Percentiles rank a stretch among this genome's conserved stretches.
Conservation (phyloP, 2,113 vertebrate species). For the Actenoides hombroni region DNA sequence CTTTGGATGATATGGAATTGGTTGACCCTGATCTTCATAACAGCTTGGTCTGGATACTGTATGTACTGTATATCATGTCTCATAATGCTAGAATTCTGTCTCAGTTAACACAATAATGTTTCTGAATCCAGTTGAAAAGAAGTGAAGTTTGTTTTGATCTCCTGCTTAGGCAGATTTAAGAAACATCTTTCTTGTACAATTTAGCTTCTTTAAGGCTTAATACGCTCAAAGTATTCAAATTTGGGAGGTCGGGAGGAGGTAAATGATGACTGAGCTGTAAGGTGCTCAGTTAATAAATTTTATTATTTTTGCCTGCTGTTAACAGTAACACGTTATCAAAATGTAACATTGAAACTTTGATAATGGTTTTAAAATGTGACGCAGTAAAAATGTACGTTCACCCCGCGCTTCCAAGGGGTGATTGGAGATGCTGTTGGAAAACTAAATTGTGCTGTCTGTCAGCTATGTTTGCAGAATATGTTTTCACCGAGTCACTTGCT, state of each 20-base stretch:
- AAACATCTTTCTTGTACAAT: background rate
- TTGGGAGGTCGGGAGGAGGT: rapidly evolving
- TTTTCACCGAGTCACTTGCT: background rate
- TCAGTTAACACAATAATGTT: background rate
- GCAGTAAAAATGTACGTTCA: background rate
- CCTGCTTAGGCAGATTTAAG: background rate
- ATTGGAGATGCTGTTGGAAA: background rate
- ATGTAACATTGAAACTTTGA: background rate
- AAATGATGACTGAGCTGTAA: background rate
- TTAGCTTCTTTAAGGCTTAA: background rate
- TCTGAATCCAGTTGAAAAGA: background rate
- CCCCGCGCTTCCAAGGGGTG: background rate
- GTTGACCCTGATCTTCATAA: conserved; percentile 98
- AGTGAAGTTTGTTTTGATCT: background rate
- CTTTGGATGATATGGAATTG: conserved; percentile 97
- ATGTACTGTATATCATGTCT: conserved; percentile 61
- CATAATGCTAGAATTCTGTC: background rate
- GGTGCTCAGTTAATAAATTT: background rate
- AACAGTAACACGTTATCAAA: background rate
- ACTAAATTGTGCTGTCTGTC: background rate
- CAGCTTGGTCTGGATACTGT: conserved; percentile 99
- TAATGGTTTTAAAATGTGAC: background rate
- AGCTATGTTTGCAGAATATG: background rate
- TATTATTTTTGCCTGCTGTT: background rate
- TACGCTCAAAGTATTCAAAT: background rate